Conservation (phyloP, 2,113 vertebrate genomes). For the Turdus rufiventris region DNA sequence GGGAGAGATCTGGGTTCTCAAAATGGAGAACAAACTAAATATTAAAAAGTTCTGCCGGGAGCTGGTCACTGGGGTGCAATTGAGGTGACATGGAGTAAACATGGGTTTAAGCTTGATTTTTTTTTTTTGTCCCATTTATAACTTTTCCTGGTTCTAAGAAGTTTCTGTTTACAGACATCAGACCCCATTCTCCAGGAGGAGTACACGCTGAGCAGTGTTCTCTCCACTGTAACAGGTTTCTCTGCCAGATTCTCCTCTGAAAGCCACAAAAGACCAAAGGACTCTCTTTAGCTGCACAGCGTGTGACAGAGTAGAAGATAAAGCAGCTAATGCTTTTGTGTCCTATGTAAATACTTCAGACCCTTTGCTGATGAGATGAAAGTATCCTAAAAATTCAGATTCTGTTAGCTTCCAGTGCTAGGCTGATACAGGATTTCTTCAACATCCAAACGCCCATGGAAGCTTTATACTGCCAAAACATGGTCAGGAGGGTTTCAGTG, state of each 20-base stretch:
- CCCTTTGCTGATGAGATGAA: neutral
- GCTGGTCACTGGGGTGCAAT: neutral
- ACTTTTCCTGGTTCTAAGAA: neutral
- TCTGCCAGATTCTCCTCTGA: neutral
- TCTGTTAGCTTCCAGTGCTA: neutral
- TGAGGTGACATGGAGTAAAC: neutral
- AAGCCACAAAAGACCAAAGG: neutral
- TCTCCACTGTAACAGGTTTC: neutral
- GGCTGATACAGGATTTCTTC: neutral
- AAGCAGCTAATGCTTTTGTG: neutral
- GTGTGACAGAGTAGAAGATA: neutral
- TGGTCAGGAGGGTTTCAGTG: neutral
- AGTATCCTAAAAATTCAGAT: neutral
- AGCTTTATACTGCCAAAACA: neutral
- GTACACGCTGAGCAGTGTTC: rapidly evolving
- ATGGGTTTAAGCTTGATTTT: neutral
- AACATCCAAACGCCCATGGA: neutral
- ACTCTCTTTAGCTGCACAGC: neutral
- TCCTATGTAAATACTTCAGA: neutral
- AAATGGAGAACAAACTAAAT: neutral
- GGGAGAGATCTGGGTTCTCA: neutral
- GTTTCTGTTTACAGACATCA: neutral
- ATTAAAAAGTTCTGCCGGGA: neutral
- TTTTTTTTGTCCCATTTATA: neutral
- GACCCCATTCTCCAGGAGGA: neutral